Evolutionary conservation across 1,140 invertebrate species (phyloP).

Genomic region (Babylonia areolata): DNA sequence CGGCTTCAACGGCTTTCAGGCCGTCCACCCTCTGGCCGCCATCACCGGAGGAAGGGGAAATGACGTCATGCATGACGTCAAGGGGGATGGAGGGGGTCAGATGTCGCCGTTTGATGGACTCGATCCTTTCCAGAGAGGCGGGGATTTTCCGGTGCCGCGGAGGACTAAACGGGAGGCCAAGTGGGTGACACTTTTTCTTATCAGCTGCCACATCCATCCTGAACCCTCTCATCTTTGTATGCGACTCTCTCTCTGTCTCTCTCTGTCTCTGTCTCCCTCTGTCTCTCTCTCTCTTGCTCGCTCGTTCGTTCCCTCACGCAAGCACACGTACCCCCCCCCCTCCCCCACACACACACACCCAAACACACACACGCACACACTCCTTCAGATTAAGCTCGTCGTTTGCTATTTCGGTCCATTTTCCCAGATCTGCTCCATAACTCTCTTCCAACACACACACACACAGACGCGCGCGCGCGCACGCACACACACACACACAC

Average conservation of each 20-base stretch:
- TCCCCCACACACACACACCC: no score
- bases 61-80: not conserved
- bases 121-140: not conserved
- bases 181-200: not conserved
- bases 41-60: not conserved
- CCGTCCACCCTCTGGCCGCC: not conserved
- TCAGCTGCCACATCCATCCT: no score
- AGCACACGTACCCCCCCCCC: no score
- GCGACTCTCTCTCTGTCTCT: no score
- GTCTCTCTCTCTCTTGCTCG: not conserved
- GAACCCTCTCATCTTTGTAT: no score
- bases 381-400: no score
- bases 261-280: no score
- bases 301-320: not conserved
- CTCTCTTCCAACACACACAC: not conserved
- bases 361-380: no score
- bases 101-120: not conserved
- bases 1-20: not conserved
- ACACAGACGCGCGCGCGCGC: not conserved
- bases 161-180: not conserved
- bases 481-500: slow-evolving; percentile 13
- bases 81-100: not conserved
- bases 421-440: not conserved
- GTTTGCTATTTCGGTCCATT: no score
- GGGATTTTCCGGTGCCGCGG: not conserved